A percentile compares a stretch with the other conserved stretches of the same genome.
These are phyloP conservation scores for Hipposideros armiger DNA, from an alignment of 2,113 vertebrate genomes.

Conservation along the genomic window DNA sequence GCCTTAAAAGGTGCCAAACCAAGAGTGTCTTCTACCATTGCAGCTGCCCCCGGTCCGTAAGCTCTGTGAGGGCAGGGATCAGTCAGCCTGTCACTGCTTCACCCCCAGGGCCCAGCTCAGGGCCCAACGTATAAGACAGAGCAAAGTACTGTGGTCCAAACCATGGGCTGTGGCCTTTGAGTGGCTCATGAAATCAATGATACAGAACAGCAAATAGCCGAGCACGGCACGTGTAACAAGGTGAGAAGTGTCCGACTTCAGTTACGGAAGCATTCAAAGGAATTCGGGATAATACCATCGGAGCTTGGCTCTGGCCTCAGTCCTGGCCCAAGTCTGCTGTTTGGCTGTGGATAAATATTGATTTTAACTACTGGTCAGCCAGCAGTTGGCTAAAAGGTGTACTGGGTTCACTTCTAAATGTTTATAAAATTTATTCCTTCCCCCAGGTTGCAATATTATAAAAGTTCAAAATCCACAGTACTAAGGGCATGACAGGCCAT, in stretches of 20 bases:
- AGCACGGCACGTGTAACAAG: fast-evolving
- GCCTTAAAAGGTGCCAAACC: neutral
- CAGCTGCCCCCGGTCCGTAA: neutral
- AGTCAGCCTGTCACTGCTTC: neutral
- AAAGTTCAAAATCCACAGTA: neutral
- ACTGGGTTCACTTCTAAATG: neutral
- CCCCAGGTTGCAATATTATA: neutral
- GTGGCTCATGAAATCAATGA: neutral
- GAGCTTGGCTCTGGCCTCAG: neutral
- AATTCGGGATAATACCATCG: fast-evolving
- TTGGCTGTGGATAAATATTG: neutral
- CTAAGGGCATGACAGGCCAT: no score
- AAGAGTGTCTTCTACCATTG: neutral
- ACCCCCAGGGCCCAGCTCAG: neutral
- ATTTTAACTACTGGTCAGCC: neutral
- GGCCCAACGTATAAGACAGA: fast-evolving
- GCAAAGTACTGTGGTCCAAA: neutral
- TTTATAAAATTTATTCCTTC: neutral
- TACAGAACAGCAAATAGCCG: neutral
- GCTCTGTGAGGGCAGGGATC: neutral
- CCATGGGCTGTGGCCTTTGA: fast-evolving
- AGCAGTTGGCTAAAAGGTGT: neutral
- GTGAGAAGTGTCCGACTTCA: neutral
- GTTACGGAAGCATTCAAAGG: neutral
- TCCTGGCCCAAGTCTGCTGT: neutral